Conservation (phyloP, 2,888 invertebrate species). For the Volucella inanis region DNA sequence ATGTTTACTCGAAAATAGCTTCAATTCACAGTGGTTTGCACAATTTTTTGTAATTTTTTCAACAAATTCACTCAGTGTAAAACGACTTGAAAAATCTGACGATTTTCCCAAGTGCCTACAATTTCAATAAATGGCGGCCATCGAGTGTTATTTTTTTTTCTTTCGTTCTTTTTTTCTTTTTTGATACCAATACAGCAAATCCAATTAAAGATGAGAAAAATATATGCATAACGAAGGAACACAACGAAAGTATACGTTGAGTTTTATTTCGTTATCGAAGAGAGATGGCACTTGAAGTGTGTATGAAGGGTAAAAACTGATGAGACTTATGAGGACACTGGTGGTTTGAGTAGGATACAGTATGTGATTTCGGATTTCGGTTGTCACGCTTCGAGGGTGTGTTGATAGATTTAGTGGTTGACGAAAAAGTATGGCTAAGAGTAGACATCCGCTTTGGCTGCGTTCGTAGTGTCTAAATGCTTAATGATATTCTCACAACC, state of each 20-base stretch:
- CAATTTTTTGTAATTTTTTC: conserved; percentile 69
- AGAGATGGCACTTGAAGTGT: conserved; percentile 29
- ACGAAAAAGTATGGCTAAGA: conserved; percentile 65
- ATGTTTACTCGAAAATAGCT: conserved; percentile 67
- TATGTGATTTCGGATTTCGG: background rate
- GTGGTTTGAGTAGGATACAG: background rate
- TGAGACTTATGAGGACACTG: background rate
- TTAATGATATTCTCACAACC: background rate
- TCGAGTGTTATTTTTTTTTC: conserved; percentile 75
- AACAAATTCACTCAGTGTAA: conserved; percentile 64
- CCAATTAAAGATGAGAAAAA: conserved; percentile 74
- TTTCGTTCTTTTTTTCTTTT: background rate
- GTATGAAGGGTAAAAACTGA: conserved; percentile 24
- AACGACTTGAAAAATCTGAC: conserved; percentile 73
- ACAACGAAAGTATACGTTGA: conserved; percentile 55
- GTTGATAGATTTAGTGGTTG: conserved; percentile 43
- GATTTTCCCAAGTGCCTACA: conserved; percentile 75
- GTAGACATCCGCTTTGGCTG: conserved; percentile 64
- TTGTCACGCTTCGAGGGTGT: conserved; percentile 21
- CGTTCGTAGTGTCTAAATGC: conserved; percentile 30
- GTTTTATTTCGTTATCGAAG: conserved; percentile 46
- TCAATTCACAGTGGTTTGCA: conserved; percentile 69
- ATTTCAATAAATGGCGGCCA: conserved; percentile 77
- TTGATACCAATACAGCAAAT: conserved; percentile 74
- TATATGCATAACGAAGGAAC: conserved; percentile 59